phyloP scores from a whole-genome alignment of 2,113 vertebrate genomes.

The Crotalus helleri region DNA sequence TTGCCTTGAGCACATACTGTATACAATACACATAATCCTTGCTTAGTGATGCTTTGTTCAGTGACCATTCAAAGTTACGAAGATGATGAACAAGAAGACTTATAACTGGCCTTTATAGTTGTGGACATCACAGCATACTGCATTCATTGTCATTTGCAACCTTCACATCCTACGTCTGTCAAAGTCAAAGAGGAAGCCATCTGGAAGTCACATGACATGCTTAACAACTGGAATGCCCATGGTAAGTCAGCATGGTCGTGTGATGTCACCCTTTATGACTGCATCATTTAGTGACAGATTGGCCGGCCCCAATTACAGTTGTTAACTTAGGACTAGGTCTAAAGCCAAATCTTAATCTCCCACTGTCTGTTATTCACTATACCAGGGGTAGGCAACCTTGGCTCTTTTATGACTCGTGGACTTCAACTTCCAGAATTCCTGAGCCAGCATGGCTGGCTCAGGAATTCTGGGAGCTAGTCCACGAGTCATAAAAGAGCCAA shows the following conservation, averaged over 20 bases:
- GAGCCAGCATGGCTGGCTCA: no score
- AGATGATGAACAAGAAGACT: background rate
- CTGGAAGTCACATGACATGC: background rate
- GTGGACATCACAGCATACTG: background rate
- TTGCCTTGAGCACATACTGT: background rate
- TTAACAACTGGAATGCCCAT: background rate
- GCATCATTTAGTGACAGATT: background rate
- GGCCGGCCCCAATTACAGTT: background rate
- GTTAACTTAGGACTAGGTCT: background rate
- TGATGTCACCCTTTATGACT: background rate
- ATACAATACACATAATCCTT: background rate
- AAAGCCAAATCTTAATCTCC: background rate
- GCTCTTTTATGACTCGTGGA: no score
- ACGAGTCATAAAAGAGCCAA: no score
- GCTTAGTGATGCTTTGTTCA: background rate
- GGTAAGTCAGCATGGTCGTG: background rate
- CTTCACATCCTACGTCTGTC: background rate
- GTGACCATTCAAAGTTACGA: background rate
- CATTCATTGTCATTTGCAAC: background rate
- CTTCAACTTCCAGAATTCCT: no score
- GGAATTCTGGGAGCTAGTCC: no score
- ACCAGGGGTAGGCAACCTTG: no score
- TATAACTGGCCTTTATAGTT: background rate
- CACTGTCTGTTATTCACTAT: background rate
- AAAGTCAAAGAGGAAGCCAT: background rate